phyloP scores from a whole-genome alignment of 2,113 vertebrate genomes.

The Plecturocebus donacophilus region DNA sequence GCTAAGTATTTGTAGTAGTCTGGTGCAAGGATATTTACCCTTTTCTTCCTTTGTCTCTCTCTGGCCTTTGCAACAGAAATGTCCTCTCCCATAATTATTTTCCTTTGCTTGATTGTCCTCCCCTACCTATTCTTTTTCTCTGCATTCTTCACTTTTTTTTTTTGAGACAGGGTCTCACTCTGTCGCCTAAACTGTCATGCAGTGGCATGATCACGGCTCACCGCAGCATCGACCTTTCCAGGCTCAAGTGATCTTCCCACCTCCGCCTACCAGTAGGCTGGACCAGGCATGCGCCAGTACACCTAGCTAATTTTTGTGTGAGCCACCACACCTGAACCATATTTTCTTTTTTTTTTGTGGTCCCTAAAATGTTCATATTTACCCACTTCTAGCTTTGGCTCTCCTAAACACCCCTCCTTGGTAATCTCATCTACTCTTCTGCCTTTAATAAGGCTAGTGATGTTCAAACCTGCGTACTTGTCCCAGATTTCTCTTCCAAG shows the following conservation, averaged over 20 bases:
- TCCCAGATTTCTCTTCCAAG: not conserved
- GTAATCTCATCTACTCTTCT: not conserved
- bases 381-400: not conserved
- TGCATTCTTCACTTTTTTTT: not conserved
- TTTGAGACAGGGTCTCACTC: no score
- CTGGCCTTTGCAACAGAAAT: not conserved
- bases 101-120: not conserved
- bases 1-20: not conserved
- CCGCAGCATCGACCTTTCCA: no score
- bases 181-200: no score
- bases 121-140: not conserved
- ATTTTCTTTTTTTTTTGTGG: not conserved
- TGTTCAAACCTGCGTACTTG: not conserved
- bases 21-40: not conserved
- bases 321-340: no score
- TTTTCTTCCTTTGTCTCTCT: not conserved
- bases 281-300: no score
- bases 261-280: no score
- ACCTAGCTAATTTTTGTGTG: no score
- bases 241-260: no score
- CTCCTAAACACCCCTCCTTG: not conserved
- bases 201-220: no score
- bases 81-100: not conserved
- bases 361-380: conserved; percentile 3
- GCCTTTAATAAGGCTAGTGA: not conserved